phyloP scores from a whole-genome alignment of 2,113 vertebrate genomes.

The Microtus ochrogaster region DNA sequence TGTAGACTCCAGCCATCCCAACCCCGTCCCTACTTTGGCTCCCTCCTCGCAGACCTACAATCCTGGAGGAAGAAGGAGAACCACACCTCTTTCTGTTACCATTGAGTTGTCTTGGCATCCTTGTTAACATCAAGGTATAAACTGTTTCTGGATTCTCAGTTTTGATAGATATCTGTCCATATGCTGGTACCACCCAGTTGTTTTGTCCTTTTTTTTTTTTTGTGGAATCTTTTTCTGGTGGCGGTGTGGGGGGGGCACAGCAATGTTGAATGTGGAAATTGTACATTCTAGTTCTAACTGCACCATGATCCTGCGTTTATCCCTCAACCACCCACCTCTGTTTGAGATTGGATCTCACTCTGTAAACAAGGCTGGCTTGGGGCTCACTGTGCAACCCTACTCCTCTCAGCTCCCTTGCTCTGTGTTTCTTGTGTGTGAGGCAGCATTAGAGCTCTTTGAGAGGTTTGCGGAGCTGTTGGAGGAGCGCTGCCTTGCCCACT shows the following conservation, averaged over 20 bases:
- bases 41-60: not conserved
- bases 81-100: not conserved
- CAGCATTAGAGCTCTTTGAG: not conserved
- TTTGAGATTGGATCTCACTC: not conserved
- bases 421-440: not conserved
- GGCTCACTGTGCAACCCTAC: not conserved
- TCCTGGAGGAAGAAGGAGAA: not conserved
- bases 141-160: not conserved
- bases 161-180: not conserved
- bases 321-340: not conserved
- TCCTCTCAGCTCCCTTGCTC: not conserved
- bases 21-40: not conserved
- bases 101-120: not conserved
- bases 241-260: too few species aligned
- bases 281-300: not conserved
- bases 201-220: not conserved
- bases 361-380: not conserved
- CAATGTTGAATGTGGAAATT: not conserved
- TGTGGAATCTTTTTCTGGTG: not conserved
- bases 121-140: conserved; percentile 26
- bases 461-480: not conserved
- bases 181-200: not conserved
- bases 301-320: not conserved
- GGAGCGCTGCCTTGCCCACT: not conserved
- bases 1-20: not conserved